These are phyloP conservation scores for Procambarus clarkii DNA, from an alignment of 1,140 invertebrate species.

Conservation along the genomic window DNA sequence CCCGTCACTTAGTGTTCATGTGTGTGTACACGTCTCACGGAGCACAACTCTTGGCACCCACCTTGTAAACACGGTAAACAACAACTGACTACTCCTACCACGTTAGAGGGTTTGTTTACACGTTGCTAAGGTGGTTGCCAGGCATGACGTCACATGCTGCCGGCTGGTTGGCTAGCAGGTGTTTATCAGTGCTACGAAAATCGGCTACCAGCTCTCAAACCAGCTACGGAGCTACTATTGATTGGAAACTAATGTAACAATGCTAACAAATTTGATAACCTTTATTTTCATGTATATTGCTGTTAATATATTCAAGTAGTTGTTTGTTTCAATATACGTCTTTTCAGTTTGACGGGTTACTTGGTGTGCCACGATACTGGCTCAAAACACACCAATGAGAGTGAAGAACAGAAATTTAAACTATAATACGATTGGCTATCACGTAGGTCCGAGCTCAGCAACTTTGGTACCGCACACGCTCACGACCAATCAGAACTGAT, in stretches of 20 bases:
- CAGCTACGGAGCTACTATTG: not conserved
- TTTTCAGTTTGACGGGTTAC: too few relatives aligned
- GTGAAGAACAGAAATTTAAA: too few relatives aligned
- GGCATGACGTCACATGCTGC: constrained; percentile 47
- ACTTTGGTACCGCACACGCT: too few relatives aligned
- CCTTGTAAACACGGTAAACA: constrained; percentile 39
- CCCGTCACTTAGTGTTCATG: not conserved
- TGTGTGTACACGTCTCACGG: not conserved
- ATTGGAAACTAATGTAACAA: not conserved
- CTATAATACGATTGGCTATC: too few relatives aligned
- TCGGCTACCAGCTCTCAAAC: not conserved
- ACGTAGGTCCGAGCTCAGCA: too few relatives aligned
- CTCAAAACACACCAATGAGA: too few relatives aligned
- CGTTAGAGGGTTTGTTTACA: constrained; percentile 53
- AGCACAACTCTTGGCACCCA: constrained; percentile 17
- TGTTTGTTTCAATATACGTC: too few relatives aligned
- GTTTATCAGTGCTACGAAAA: constrained; percentile 37
- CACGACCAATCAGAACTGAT: too few relatives aligned
- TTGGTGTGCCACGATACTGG: too few relatives aligned
- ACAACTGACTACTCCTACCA: constrained; percentile 33
- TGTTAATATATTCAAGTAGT: too few relatives aligned
- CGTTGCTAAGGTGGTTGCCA: constrained; percentile 61
- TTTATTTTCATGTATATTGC: not conserved
- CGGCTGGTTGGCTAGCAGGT: constrained; percentile 25
- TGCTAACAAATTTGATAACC: not conserved